These are phyloP conservation scores for Cyprinodon brontotheroides DNA, from an alignment of 2,113 vertebrate genomes.

Conservation along the genomic window DNA sequence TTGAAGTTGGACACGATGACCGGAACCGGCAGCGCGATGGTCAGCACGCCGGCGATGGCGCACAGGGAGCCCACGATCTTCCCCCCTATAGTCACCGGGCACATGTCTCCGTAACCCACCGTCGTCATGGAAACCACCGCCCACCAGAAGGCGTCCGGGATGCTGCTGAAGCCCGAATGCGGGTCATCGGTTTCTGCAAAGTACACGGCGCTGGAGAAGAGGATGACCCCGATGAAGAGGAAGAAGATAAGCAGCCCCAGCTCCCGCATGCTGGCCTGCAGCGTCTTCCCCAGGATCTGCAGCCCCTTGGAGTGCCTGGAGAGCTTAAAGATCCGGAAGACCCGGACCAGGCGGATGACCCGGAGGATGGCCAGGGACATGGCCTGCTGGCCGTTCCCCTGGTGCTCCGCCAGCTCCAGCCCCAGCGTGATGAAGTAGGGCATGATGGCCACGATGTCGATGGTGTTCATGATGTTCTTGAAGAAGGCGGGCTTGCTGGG, in stretches of 20 bases:
- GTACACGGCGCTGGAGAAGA: slow-evolving; percentile 96
- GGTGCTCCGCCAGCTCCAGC: slow-evolving; percentile 89
- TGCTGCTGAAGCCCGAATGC: slow-evolving; percentile 88
- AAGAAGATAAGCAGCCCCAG: slow-evolving; percentile 94
- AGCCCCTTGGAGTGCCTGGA: slow-evolving; percentile 95
- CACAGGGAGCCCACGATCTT: slow-evolving; percentile 96
- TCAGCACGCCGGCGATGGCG: slow-evolving; percentile 92
- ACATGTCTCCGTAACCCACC: slow-evolving; percentile 96
- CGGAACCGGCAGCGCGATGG: slow-evolving; percentile 92
- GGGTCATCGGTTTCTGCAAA: slow-evolving; percentile 95
- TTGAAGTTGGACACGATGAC: slow-evolving; percentile 98
- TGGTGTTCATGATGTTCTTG: slow-evolving; percentile 93
- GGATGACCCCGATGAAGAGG: slow-evolving; percentile 93
- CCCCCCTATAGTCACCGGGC: slow-evolving; percentile 92
- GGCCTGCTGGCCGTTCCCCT: slow-evolving; percentile 90
- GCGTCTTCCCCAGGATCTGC: slow-evolving; percentile 91
- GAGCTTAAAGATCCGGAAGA: slow-evolving; percentile 96
- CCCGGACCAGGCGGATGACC: slow-evolving; percentile 91
- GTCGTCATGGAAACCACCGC: slow-evolving; percentile 97
- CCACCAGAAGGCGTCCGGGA: slow-evolving; percentile 98
- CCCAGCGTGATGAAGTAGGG: slow-evolving; percentile 95
- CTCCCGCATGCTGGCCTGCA: slow-evolving; percentile 94
- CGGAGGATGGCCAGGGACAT: slow-evolving; percentile 93
- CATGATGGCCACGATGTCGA: slow-evolving; percentile 92
- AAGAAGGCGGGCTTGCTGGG: slow-evolving; percentile 93